Evolutionary conservation across 2,113 vertebrate genomes (phyloP), one percentile per base, ranked within the genome.

Genomic region (Megaceryle torquata): DNA sequence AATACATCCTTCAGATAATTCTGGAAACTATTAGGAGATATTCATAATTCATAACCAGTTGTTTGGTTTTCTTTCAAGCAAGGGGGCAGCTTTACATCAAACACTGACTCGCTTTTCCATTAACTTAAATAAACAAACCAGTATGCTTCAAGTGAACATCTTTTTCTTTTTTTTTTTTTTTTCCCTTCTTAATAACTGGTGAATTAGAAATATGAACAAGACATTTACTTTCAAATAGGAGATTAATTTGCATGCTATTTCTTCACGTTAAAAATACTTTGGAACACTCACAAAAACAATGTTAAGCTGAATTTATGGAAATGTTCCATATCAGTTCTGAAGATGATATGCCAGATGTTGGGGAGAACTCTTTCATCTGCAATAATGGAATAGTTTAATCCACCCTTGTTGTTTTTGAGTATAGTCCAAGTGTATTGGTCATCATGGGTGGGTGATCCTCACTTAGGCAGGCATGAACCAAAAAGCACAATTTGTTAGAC

Each of bases 401-500:
- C 96, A 96, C 96, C 96, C 96, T 95, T 97, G 96, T 97, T 97
- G 95, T 93, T 96, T 97, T 97, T 97, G 97, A 97, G 92, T 29
- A 33, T 60, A 51, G 74, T 91, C 96, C 97, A 97, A 95, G 63
- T 83, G 89, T 82, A 97, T 97, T 97, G 97, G 97, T 97, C 97
- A 97, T 97, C 96, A 94, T 97, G 96, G 96, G 97, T 97, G 97
- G 96, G 95, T 97, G 96, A 97, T 95, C 89, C 94, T 95, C 75
- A 57, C 93, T 97, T 88, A 82, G 76, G 92, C 95, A 97, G 95
- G 92, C 95, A 94, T 95, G 90, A 94, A 97, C 92, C 92, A 90
- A 97, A 96, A 96, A 94, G 95, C 92, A 95, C 91, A 92, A 96
- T 69, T 92, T 94, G 83, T 89, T 57, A 96, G 88, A 95, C 91